A percentile compares a stretch with the other conserved stretches of the same genome.
phyloP scores from a whole-genome alignment of 2,797 vertebrate species.

The Nannoperca australis region DNA sequence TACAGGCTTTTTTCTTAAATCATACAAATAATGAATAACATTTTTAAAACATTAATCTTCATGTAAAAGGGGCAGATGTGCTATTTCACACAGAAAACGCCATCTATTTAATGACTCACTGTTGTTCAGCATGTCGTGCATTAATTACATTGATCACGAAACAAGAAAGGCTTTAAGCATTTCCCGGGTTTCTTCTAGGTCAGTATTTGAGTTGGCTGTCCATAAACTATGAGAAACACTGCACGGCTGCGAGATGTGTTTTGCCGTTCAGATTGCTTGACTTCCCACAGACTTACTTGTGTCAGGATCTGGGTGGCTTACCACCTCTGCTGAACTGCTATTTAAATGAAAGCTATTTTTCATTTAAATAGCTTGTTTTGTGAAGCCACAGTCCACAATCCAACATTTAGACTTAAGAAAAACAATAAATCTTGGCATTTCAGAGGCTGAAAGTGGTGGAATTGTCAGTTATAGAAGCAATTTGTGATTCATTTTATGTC shows the following conservation, averaged over 20 bases:
- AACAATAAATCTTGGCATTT: background rate
- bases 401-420: background rate
- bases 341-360: no score
- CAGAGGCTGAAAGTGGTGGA: background rate
- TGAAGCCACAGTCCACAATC: background rate
- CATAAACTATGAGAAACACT: background rate
- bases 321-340: background rate
- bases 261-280: rapidly evolving
- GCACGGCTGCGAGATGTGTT: background rate
- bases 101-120: background rate
- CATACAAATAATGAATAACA: background rate
- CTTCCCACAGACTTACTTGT: background rate
- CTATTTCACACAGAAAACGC: background rate
- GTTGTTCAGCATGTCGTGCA: background rate
- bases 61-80: background rate
- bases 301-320: background rate
- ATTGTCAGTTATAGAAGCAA: background rate
- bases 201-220: background rate
- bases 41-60: background rate
- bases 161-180: background rate
- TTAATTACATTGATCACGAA: background rate
- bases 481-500: background rate
- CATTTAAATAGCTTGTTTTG: background rate
- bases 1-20: background rate
- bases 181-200: background rate